Evolutionary conservation across 1,140 invertebrate genomes (phyloP).

Genomic region (Conus ventricosus): DNA sequence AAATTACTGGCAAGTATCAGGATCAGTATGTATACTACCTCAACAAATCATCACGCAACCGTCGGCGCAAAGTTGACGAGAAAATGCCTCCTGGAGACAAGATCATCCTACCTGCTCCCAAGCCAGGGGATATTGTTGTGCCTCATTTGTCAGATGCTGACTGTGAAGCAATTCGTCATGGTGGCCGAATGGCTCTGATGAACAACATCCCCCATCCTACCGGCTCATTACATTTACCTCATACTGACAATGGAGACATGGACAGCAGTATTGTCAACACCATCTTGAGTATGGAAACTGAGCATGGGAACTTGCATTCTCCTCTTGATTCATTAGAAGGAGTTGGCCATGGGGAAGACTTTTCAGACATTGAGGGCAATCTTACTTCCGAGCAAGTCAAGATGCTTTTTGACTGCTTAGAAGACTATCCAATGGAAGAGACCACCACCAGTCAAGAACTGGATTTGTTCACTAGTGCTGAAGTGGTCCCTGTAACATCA

Average conservation of each 20-base stretch:
- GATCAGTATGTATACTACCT: constrained; percentile 71
- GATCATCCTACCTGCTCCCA: constrained; percentile 57
- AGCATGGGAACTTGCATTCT: constrained; percentile 50
- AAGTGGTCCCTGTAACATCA: constrained; percentile 27
- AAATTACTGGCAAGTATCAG: constrained; percentile 70
- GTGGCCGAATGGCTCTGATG: constrained; percentile 39
- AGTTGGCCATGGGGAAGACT: constrained; percentile 55
- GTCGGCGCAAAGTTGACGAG: constrained; percentile 50
- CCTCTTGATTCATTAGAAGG: constrained; percentile 29
- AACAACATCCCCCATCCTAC: background rate
- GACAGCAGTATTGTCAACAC: constrained; percentile 68
- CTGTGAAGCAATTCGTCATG: constrained; percentile 60
- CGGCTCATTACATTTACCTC: background rate
- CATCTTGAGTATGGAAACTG: constrained; percentile 68
- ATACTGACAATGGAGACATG: constrained; percentile 47
- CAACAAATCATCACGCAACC: constrained; percentile 63
- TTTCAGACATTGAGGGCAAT: constrained; percentile 36
- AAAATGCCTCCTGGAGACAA: constrained; percentile 45
- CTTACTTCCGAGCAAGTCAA: constrained; percentile 66
- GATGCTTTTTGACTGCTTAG: constrained; percentile 44
- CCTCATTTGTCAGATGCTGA: constrained; percentile 70
- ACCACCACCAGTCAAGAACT: constrained; percentile 33
- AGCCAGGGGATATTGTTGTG: constrained; percentile 68
- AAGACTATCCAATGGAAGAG: constrained; percentile 33
- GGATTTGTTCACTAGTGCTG: constrained; percentile 18